Evolutionary conservation across 2,113 vertebrate genomes (phyloP).

Genomic region (Saimiri boliviensis): DNA sequence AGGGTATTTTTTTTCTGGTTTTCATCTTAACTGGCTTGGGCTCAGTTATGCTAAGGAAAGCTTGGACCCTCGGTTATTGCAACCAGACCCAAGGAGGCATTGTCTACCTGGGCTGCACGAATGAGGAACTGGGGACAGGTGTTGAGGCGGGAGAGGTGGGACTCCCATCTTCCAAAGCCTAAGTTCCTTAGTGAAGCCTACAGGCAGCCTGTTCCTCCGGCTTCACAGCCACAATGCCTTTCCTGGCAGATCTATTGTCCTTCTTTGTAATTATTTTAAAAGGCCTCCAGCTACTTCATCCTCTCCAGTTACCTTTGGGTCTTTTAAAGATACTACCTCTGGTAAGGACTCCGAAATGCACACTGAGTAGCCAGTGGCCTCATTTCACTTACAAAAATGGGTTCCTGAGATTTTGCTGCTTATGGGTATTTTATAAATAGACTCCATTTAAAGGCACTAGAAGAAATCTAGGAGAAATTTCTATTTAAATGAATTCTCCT

Average conservation of each 20-base stretch:
- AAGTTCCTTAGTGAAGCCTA: accelerated
- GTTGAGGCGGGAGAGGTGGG: neutral
- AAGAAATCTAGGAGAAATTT: neutral
- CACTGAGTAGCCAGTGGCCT: neutral
- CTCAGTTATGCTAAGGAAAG: neutral
- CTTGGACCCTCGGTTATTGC: neutral
- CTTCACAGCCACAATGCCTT: neutral
- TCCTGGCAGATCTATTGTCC: neutral
- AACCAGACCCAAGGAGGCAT: neutral
- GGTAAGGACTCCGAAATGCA: too few relatives aligned
- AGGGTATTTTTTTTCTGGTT: neutral
- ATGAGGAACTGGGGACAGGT: too few relatives aligned
- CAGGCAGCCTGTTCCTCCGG: neutral
- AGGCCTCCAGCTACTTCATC: neutral
- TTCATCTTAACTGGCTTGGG: neutral
- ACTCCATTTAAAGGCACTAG: neutral
- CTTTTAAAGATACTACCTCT: neutral
- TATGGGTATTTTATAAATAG: neutral
- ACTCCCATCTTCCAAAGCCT: neutral
- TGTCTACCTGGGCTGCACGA: too few relatives aligned
- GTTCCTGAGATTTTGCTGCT: neutral
- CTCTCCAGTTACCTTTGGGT: neutral
- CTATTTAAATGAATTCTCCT: neutral
- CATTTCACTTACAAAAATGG: neutral
- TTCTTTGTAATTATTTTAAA: neutral